Conservation (phyloP, 2,888 invertebrate genomes). For the Meganola albula region DNA sequence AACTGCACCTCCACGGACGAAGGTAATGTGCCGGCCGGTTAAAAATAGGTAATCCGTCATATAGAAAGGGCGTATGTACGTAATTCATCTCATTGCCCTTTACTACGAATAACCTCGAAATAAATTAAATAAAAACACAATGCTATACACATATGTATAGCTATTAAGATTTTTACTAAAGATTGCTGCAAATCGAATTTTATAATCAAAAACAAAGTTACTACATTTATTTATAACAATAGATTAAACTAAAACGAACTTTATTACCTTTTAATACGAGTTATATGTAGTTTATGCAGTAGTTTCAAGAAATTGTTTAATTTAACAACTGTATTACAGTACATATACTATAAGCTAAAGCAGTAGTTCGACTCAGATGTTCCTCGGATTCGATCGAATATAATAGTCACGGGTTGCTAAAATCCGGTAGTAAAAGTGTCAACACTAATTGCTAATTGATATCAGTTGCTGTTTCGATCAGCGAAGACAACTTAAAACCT, state of each 20-base stretch:
- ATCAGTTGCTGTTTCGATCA: too few species aligned
- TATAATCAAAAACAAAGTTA: conserved; percentile 14
- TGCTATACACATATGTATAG: conserved; percentile 31
- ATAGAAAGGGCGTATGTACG: too few species aligned
- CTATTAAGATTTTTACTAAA: conserved; percentile 34
- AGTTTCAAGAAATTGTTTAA: conserved; percentile 1
- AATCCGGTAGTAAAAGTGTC: too few species aligned
- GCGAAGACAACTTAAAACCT: too few species aligned
- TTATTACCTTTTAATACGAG: neutral
- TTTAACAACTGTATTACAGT: conserved; percentile 18
- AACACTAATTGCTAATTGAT: too few species aligned
- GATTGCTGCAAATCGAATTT: conserved; percentile 31
- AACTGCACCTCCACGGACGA: too few species aligned
- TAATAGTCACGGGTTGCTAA: too few species aligned
- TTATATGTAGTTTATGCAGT: neutral
- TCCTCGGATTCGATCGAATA: too few species aligned
- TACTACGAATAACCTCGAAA: conserved; percentile 7
- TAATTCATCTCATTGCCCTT: neutral
- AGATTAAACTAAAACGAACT: conserved; percentile 6
- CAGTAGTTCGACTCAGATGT: too few species aligned
- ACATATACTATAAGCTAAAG: too few species aligned
- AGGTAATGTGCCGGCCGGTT: too few species aligned
- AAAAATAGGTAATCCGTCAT: too few species aligned
- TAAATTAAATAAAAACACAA: conserved; percentile 29
- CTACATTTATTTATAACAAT: neutral